Evolutionary conservation across 2,888 invertebrate genomes (phyloP).

Genomic region (Drosophila quinaria): DNA sequence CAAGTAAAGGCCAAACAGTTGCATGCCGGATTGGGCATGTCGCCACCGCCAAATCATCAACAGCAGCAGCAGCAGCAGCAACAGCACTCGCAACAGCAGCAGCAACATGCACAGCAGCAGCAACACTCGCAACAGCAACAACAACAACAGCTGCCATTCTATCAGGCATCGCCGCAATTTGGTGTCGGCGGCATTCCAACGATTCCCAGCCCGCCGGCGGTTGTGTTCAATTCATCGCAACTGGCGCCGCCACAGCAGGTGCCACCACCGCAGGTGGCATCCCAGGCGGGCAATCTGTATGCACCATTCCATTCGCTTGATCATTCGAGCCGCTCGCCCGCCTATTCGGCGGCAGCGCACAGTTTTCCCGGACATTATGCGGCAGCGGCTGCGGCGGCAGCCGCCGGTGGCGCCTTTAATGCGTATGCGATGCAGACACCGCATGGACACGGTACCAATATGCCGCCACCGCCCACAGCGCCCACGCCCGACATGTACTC

Average conservation of each 20-base stretch:
- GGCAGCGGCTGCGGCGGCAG: constrained; percentile 76
- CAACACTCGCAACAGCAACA: constrained; percentile 83
- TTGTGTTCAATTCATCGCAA: constrained; percentile 92
- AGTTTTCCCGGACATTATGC: constrained; percentile 87
- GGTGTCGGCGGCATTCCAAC: constrained; percentile 93
- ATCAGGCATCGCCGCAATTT: constrained; percentile 90
- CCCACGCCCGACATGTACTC: constrained; percentile 91
- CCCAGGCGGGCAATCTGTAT: constrained; percentile 91
- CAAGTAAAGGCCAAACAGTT: constrained; percentile 84
- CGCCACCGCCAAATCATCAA: constrained; percentile 86
- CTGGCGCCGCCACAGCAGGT: constrained; percentile 87
- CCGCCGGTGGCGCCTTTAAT: constrained; percentile 88
- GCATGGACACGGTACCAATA: constrained; percentile 68
- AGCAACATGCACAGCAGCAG: constrained; percentile 85
- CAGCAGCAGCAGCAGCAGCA: constrained; percentile 85
- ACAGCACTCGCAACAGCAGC: constrained; percentile 83
- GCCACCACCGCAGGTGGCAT: constrained; percentile 85
- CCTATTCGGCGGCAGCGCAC: constrained; percentile 90
- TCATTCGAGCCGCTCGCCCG: constrained; percentile 91
- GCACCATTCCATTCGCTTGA: constrained; percentile 91
- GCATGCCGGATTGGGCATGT: constrained; percentile 86
- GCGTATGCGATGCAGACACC: constrained; percentile 88
- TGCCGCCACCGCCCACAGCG: constrained; percentile 88
- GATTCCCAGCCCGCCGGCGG: constrained; percentile 93
- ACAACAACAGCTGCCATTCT: constrained; percentile 86